These are phyloP conservation scores for Oscheius onirici DNA, from an alignment of 2,888 invertebrate species.

Conservation along the genomic window DNA sequence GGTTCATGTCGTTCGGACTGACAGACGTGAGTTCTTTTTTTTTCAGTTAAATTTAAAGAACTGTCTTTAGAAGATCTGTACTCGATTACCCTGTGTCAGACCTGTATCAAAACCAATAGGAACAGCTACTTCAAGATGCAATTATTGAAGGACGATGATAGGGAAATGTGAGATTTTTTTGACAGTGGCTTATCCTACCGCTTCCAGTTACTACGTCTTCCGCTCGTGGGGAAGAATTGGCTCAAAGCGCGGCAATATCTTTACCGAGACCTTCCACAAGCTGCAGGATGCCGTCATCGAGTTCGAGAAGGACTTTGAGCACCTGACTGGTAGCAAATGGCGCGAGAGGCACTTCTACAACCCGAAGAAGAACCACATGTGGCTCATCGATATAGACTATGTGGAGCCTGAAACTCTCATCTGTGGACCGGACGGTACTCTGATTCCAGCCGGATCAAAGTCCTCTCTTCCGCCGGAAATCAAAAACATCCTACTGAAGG, in stretches of 20 bases:
- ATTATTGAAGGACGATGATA: slow-evolving; percentile 81
- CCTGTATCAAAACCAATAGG: slow-evolving; percentile 84
- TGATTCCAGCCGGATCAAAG: slow-evolving; percentile 66
- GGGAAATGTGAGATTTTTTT: not conserved
- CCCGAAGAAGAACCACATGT: slow-evolving; percentile 81
- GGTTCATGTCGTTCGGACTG: slow-evolving; percentile 58
- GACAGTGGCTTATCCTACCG: not conserved
- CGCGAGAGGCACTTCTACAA: slow-evolving; percentile 78
- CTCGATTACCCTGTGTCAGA: slow-evolving; percentile 74
- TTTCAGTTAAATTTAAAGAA: not conserved
- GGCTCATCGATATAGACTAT: slow-evolving; percentile 90
- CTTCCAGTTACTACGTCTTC: slow-evolving; percentile 80
- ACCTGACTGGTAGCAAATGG: slow-evolving; percentile 88
- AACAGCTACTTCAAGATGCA: slow-evolving; percentile 96
- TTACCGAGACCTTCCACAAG: slow-evolving; percentile 66
- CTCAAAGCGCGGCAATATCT: slow-evolving; percentile 83
- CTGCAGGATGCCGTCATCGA: slow-evolving; percentile 59
- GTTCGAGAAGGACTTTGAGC: slow-evolving; percentile 76
- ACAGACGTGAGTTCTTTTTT: slow-evolving; percentile 23
- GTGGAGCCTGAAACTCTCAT: slow-evolving; percentile 67
- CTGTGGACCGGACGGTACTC: not conserved
- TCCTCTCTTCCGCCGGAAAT: slow-evolving; percentile 82
- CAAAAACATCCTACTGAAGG: slow-evolving; percentile 84
- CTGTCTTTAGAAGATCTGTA: slow-evolving; percentile 46
- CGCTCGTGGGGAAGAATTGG: slow-evolving; percentile 96